Conservation (phyloP, 2,888 invertebrate genomes). For the Aphidoletes aphidimyza region DNA sequence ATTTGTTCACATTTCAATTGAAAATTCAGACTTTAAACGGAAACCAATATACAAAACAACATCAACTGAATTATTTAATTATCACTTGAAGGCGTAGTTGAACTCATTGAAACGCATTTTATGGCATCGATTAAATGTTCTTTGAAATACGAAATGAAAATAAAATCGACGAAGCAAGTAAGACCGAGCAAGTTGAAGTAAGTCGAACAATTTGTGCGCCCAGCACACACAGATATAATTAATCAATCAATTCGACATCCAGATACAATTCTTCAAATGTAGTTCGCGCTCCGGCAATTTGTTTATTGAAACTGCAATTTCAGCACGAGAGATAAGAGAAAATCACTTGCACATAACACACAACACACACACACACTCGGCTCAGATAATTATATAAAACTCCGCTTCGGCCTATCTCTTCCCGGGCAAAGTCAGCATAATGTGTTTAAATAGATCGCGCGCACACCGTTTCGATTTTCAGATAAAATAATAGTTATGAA, state of each 20-base stretch:
- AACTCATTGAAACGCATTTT: constrained; percentile 24
- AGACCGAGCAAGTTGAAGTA: too few species aligned
- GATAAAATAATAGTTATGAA: constrained; percentile 45
- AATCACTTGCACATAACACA: neutral
- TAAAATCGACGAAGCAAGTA: neutral
- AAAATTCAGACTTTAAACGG: neutral
- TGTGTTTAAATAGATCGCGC: neutral
- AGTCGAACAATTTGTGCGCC: too few species aligned
- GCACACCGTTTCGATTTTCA: too few species aligned
- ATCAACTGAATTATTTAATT: constrained; percentile 25
- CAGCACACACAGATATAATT: neutral
- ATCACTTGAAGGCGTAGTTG: constrained; percentile 11
- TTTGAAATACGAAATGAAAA: neutral
- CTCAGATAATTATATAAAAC: constrained; percentile 19
- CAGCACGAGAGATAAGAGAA: neutral
- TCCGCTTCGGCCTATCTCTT: too few species aligned
- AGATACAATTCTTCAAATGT: constrained; percentile 8
- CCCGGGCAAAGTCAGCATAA: too few species aligned
- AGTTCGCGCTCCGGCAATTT: neutral
- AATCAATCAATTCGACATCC: constrained; percentile 39
- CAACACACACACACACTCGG: too few species aligned
- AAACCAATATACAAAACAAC: constrained; percentile 18
- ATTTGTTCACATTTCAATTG: too few species aligned
- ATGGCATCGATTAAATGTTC: neutral
- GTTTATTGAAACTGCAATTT: constrained; percentile 46